Conservation (phyloP, 2,888 invertebrate species). For the Polydrusus tereticollis region DNA sequence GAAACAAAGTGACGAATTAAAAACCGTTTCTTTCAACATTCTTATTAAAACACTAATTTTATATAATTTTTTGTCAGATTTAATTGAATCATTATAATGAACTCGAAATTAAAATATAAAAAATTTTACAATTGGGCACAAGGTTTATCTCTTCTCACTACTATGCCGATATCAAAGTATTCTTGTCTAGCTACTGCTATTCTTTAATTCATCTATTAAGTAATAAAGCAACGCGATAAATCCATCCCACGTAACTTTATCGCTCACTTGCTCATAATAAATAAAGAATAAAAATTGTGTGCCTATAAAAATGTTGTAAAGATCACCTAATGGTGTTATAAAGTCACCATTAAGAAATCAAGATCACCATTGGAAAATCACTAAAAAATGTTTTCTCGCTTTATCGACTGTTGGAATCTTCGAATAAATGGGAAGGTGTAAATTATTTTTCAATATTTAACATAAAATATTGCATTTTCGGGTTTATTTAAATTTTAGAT, state of each 20-base stretch:
- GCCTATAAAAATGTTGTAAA: slow-evolving; percentile 46
- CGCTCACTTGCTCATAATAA: slow-evolving; percentile 17
- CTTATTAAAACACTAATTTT: no score
- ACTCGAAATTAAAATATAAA: no score
- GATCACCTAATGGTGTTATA: slow-evolving; percentile 43
- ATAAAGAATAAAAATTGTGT: slow-evolving; percentile 41
- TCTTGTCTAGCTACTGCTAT: no score
- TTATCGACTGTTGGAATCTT: slow-evolving; percentile 44
- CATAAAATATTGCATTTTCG: not conserved
- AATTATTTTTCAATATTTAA: not conserved
- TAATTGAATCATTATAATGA: no score
- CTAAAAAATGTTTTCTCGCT: slow-evolving; percentile 37
- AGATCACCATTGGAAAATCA: no score
- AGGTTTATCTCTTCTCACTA: no score
- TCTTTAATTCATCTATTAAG: slow-evolving; percentile 9
- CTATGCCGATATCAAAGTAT: no score
- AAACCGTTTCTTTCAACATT: no score
- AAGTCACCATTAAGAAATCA: slow-evolving; percentile 44
- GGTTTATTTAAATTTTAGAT: not conserved
- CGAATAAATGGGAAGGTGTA: not conserved
- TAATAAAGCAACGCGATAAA: not conserved
- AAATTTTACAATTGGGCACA: no score
- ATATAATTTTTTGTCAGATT: no score
- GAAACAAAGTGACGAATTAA: no score
- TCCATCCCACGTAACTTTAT: slow-evolving; percentile 20